A percentile compares a stretch with the other conserved stretches of the same genome.
These are phyloP conservation scores for Pyrochroa serraticornis DNA, from an alignment of 2,888 invertebrate genomes.

Conservation along the genomic window DNA sequence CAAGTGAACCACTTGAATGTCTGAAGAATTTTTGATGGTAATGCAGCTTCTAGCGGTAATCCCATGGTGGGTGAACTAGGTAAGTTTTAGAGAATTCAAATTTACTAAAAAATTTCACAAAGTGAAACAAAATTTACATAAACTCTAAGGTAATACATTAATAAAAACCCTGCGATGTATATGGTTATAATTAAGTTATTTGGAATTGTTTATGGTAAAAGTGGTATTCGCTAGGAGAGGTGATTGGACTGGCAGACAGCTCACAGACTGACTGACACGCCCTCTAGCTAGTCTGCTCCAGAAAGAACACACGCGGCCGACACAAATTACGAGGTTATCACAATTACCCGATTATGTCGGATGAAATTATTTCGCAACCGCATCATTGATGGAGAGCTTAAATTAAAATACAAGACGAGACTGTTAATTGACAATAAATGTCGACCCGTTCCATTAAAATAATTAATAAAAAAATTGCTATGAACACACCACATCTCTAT, in stretches of 20 bases:
- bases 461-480: too few species aligned
- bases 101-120: not conserved
- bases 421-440: too few species aligned
- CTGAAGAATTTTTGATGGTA: conserved; percentile 19
- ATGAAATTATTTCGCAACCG: conserved; percentile 14
- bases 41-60: not conserved
- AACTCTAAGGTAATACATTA: conserved; percentile 2
- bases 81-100: too few species aligned
- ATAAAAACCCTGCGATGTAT: conserved; percentile 11
- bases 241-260: conserved; percentile 37
- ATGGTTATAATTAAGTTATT: conserved; percentile 11
- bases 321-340: conserved; percentile 27
- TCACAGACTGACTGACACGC: conserved; percentile 43
- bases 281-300: conserved; percentile 37
- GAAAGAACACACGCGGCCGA: conserved; percentile 38
- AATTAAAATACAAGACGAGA: too few species aligned
- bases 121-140: conserved; percentile 4
- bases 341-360: conserved; percentile 25
- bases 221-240: conserved; percentile 34
- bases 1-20: conserved; percentile 21
- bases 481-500: too few species aligned
- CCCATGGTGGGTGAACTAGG: too few species aligned
- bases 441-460: too few species aligned
- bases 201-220: conserved; percentile 23
- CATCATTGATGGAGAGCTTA: too few species aligned